Conservation (phyloP, 2,113 vertebrate genomes). For the Labeo rohita region DNA sequence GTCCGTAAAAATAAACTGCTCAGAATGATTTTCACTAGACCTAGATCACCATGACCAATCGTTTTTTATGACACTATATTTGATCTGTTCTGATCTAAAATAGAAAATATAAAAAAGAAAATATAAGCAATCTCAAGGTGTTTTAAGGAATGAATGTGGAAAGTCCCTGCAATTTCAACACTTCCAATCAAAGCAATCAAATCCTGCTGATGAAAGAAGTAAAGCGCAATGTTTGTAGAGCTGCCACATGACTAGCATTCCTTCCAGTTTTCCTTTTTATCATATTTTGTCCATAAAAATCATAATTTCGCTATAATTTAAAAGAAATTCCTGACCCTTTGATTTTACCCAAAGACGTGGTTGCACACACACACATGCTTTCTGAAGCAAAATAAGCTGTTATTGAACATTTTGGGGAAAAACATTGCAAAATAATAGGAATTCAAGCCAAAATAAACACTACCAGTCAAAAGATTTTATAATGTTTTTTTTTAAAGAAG, state of each 20-base stretch:
- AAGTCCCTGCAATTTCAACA: not conserved
- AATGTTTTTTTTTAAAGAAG: too few species aligned
- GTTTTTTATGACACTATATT: slow-evolving; percentile 32
- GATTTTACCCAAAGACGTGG: not conserved
- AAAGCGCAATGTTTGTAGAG: not conserved
- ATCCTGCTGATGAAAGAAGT: not conserved
- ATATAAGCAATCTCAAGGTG: not conserved
- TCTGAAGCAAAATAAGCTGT: not conserved
- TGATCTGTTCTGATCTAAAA: slow-evolving; percentile 32
- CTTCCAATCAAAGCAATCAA: slow-evolving; percentile 26
- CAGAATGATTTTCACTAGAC: slow-evolving; percentile 35
- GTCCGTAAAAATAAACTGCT: slow-evolving; percentile 52
- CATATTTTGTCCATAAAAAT: not conserved
- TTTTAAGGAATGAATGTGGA: not conserved
- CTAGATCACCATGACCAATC: slow-evolving; percentile 35
- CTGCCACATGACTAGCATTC: not conserved
- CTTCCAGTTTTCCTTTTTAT: not conserved
- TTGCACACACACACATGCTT: not conserved
- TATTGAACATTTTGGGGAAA: not conserved
- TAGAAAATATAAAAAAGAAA: not conserved
- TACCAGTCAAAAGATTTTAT: too few species aligned
- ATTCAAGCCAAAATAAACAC: not conserved
- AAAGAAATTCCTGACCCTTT: not conserved
- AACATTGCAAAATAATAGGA: not conserved
- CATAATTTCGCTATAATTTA: not conserved